Percentiles rank a stretch among this genome's conserved stretches.
Conservation (phyloP, 1,140 invertebrate genomes). For the Adoxophyes honmai region DNA sequence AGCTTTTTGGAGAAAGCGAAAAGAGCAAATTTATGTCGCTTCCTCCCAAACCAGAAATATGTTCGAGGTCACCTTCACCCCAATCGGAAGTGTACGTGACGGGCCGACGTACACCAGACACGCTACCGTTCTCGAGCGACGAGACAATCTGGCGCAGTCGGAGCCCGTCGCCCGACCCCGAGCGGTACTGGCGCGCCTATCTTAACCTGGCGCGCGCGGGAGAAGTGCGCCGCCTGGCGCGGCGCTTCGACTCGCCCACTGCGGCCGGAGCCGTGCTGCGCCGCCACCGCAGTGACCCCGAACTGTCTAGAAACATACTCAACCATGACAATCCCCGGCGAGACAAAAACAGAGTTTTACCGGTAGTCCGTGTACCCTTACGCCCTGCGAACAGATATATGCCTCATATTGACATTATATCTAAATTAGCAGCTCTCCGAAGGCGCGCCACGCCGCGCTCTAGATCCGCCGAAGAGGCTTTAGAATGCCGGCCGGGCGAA, state of each 20-base stretch:
- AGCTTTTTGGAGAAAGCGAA: constrained; percentile 85
- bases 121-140: constrained; percentile 78
- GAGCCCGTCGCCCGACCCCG: constrained; percentile 82
- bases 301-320: constrained; percentile 80
- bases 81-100: constrained; percentile 55
- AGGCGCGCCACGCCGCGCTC: constrained; percentile 64
- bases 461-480: constrained; percentile 59
- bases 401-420: constrained; percentile 93
- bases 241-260: constrained; percentile 82
- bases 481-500: constrained; percentile 80
- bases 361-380: constrained; percentile 80
- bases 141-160: constrained; percentile 82
- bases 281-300: constrained; percentile 86
- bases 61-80: constrained; percentile 64
- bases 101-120: constrained; percentile 65
- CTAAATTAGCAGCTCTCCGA: constrained; percentile 86
- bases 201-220: constrained; percentile 84
- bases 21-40: constrained; percentile 68
- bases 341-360: constrained; percentile 77
- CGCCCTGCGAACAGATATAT: constrained; percentile 85
- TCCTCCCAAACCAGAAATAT: constrained; percentile 52
- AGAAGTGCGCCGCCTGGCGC: constrained; percentile 84
- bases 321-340: constrained; percentile 68
- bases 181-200: constrained; percentile 83
- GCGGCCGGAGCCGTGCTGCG: constrained; percentile 74